phyloP scores from a whole-genome alignment of 2,113 vertebrate genomes.

The Rissa tridactyla region DNA sequence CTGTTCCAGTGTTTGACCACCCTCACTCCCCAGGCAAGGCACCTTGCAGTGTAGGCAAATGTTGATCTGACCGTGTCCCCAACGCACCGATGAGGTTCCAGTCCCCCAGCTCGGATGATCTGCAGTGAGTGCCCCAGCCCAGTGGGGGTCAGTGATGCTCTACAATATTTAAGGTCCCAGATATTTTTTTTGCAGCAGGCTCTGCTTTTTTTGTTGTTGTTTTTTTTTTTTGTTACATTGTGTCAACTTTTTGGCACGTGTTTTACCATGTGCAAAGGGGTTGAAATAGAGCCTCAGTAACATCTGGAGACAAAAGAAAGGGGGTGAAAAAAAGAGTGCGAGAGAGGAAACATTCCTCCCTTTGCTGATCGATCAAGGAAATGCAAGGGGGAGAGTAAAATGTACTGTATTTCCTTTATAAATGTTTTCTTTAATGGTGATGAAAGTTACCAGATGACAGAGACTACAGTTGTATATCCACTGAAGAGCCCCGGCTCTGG shows the following conservation, averaged over 20 bases:
- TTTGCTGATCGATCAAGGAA: conserved; percentile 42
- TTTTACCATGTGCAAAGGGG: conserved; percentile 34
- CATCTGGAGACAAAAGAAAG: conserved; percentile 34
- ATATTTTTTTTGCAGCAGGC: not conserved
- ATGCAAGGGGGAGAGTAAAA: conserved; percentile 15
- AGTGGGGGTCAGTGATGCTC: conserved; percentile 69
- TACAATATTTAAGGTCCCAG: conserved; percentile 16
- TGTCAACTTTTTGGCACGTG: conserved; percentile 49
- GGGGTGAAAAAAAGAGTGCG: not conserved
- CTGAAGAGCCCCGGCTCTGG: not conserved
- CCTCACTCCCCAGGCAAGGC: not conserved
- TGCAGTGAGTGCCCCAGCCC: conserved; percentile 62
- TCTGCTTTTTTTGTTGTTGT: not conserved
- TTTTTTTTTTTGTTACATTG: not conserved
- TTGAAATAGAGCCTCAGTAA: conserved; percentile 19
- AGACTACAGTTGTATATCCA: not conserved
- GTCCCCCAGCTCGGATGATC: not conserved
- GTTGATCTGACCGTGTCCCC: not conserved
- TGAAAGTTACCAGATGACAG: conserved; percentile 23
- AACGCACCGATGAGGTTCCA: not conserved
- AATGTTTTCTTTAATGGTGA: conserved; percentile 22
- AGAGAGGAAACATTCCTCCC: not conserved
- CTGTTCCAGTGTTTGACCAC: not conserved
- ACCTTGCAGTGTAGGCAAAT: not conserved
- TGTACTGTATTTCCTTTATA: conserved; percentile 30